Evolutionary conservation across 2,113 vertebrate genomes (phyloP).

Genomic region (Dasyornis broadbenti): DNA sequence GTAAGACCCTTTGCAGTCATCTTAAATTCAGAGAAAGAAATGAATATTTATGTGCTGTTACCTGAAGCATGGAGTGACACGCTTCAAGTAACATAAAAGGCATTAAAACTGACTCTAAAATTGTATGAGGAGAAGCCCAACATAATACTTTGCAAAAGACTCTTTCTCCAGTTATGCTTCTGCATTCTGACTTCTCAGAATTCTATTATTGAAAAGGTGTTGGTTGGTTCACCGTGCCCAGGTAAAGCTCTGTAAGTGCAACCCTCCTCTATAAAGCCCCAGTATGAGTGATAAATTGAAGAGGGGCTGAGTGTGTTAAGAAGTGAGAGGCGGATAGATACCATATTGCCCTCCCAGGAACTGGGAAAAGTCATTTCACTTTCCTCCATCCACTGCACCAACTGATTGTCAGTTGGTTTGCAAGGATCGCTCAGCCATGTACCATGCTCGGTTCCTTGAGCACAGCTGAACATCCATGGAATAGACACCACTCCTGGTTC

Average conservation of each 20-base stretch:
- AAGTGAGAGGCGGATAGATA: neutral
- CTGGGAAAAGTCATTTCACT: neutral
- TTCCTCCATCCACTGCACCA: neutral
- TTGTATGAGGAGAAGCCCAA: neutral
- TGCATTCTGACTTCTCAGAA: neutral
- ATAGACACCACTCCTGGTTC: neutral
- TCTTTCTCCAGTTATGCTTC: neutral
- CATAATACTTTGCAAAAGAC: neutral
- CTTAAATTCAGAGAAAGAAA: neutral
- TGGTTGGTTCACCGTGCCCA: neutral
- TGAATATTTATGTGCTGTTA: neutral
- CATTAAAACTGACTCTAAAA: neutral
- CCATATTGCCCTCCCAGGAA: fast-evolving
- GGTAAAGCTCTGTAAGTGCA: neutral
- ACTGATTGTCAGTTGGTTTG: fast-evolving
- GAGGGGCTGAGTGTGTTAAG: neutral
- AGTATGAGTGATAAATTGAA: fast-evolving
- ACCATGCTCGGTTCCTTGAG: fast-evolving
- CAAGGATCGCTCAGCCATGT: fast-evolving
- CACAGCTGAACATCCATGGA: neutral
- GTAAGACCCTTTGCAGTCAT: neutral
- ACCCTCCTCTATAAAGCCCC: too few relatives aligned
- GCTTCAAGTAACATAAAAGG: neutral
- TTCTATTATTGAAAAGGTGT: neutral
- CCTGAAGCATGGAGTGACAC: neutral